Conservation (phyloP, 2,888 invertebrate genomes). For the Piscicola geometra region DNA sequence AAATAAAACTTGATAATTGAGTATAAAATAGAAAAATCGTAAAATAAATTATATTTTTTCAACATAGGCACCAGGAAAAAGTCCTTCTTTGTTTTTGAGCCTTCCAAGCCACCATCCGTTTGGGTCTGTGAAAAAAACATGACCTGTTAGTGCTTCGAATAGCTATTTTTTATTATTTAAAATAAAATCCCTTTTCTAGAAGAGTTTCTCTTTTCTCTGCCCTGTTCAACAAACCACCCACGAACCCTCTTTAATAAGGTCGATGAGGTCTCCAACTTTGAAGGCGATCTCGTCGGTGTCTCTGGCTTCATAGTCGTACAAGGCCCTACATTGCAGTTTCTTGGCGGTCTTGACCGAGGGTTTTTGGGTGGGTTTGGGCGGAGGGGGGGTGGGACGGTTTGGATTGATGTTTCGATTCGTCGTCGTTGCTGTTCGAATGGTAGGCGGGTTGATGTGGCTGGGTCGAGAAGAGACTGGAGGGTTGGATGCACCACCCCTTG, state of each 20-base stretch:
- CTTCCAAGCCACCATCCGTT: conserved; percentile 69
- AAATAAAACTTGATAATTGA: too few relatives aligned
- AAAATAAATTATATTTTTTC: conserved; percentile 56
- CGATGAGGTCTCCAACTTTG: conserved; percentile 63
- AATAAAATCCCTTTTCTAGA: too few relatives aligned
- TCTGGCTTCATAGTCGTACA: conserved; percentile 65
- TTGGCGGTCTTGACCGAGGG: background rate
- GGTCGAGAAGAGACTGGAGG: background rate
- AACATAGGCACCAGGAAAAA: conserved; percentile 67
- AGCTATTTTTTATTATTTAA: too few relatives aligned
- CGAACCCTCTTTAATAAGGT: conserved; percentile 58
- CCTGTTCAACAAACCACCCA: too few relatives aligned
- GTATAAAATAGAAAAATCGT: too few relatives aligned
- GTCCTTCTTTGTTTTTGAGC: conserved; percentile 61
- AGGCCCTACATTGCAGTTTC: conserved; percentile 54
- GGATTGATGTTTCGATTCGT: background rate
- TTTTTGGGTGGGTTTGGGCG: conserved; percentile 46
- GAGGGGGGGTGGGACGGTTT: conserved; percentile 45
- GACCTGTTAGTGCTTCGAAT: background rate
- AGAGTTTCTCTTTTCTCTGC: too few relatives aligned
- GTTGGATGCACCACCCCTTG: background rate
- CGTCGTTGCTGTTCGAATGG: background rate
- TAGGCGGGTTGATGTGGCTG: background rate
- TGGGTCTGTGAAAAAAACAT: conserved; percentile 59
- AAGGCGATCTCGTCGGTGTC: conserved; percentile 66